Evolutionary conservation across 37 sponge, comb jelly and placozoan genomes (phyloP).

Genomic region (Mnemiopsis leidyi): DNA sequence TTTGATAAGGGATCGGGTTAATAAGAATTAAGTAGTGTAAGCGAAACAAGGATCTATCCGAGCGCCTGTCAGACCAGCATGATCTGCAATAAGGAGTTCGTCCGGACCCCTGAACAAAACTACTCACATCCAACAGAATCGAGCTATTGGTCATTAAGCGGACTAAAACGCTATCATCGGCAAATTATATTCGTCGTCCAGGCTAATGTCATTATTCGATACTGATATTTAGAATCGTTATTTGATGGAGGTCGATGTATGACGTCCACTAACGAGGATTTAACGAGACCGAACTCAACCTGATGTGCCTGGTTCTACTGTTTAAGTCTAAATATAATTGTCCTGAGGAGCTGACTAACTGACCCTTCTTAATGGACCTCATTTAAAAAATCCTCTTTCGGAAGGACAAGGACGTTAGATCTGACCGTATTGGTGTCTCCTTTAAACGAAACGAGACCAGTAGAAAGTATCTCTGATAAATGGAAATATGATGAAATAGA

Average conservation of each 20-base stretch:
- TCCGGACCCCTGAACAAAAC: background rate
- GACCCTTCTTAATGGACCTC: background rate
- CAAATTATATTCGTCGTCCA: background rate
- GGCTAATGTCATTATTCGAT: constrained; percentile 35
- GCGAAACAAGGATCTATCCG: background rate
- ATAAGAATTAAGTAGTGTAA: constrained; percentile 5
- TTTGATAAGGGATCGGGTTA: background rate
- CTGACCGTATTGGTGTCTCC: background rate
- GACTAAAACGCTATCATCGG: background rate
- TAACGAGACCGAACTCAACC: background rate
- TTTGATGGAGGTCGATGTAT: background rate
- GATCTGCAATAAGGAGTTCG: background rate
- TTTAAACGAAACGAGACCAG: background rate
- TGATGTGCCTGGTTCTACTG: background rate
- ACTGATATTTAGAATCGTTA: constrained; percentile 1
- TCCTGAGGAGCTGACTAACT: background rate
- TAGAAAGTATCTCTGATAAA: background rate
- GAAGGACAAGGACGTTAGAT: background rate
- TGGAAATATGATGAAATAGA: background rate
- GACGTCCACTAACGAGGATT: background rate
- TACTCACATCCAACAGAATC: background rate
- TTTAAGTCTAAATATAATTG: background rate
- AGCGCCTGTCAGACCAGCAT: background rate
- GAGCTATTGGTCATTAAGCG: background rate
- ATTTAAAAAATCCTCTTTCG: background rate